These are phyloP conservation scores for Smittia aterrima DNA, from an alignment of 2,888 invertebrate genomes.

Conservation along the genomic window DNA sequence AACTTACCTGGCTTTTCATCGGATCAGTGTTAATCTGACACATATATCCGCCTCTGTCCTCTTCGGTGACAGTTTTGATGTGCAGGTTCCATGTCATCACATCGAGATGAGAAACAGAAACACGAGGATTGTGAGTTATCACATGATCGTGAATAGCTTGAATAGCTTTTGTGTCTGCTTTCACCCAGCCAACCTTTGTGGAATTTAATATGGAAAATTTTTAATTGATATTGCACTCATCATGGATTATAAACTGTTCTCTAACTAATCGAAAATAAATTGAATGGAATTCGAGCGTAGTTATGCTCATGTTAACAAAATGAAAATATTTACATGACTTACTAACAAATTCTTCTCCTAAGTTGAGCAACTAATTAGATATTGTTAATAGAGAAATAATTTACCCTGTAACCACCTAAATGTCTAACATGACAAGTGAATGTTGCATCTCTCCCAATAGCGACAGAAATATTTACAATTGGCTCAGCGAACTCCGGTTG, in stretches of 20 bases:
- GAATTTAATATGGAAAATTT: not conserved
- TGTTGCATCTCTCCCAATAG: slow-evolving; percentile 81
- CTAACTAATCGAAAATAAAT: too few species aligned
- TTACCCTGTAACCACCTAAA: slow-evolving; percentile 85
- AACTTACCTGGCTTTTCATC: slow-evolving; percentile 85
- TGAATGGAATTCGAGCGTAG: too few species aligned
- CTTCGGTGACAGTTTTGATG: slow-evolving; percentile 80
- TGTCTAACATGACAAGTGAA: slow-evolving; percentile 84
- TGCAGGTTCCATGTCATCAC: slow-evolving; percentile 87
- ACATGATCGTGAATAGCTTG: slow-evolving; percentile 88
- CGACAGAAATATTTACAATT: slow-evolving; percentile 78
- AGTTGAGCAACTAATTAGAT: not conserved
- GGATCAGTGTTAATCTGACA: slow-evolving; percentile 84
- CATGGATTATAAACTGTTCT: too few species aligned
- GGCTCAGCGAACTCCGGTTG: slow-evolving; percentile 84
- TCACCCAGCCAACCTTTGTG: slow-evolving; percentile 87
- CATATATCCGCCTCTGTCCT: slow-evolving; percentile 63
- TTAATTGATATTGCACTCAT: not conserved
- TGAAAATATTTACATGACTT: too few species aligned
- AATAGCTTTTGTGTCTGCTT: slow-evolving; percentile 88
- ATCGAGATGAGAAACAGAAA: slow-evolving; percentile 81
- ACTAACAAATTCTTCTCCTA: not conserved
- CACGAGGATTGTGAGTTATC: slow-evolving; percentile 85
- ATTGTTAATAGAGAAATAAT: slow-evolving; percentile 48
- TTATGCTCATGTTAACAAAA: too few species aligned